phyloP scores from a whole-genome alignment of 30 jellyfish, hydroid and myxozoan species.

The Pelagia noctiluca region DNA sequence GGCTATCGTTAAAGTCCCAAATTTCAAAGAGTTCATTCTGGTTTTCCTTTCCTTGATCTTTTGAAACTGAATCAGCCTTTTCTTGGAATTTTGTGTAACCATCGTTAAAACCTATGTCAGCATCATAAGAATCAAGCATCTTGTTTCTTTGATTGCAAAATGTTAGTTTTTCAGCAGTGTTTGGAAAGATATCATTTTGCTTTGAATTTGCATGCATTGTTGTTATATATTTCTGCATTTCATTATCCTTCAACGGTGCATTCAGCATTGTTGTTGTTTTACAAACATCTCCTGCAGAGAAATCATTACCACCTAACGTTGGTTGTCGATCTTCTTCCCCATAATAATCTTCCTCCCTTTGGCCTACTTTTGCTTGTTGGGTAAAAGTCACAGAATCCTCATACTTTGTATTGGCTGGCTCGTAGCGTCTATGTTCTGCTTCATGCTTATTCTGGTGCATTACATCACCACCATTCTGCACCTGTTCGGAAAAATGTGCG shows the following conservation, averaged over 20 bases:
- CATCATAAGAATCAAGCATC: not conserved
- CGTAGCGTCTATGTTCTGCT: not conserved
- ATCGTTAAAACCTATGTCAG: not conserved
- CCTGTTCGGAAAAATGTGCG: not conserved
- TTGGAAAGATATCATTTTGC: not conserved
- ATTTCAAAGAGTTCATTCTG: conserved; percentile 41
- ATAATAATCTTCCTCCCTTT: not conserved
- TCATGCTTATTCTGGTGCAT: not conserved
- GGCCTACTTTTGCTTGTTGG: not conserved
- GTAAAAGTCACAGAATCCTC: not conserved
- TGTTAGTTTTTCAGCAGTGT: not conserved
- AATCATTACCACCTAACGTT: no score
- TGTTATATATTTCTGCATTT: not conserved
- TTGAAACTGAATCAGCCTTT: conserved; percentile 20
- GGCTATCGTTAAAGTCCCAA: conserved; percentile 58
- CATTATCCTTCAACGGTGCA: not conserved
- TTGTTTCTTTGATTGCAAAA: not conserved
- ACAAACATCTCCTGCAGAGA: no score
- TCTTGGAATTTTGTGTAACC: no score
- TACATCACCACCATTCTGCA: not conserved
- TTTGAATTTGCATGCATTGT: not conserved
- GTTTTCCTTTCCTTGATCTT: conserved; percentile 32
- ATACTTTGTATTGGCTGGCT: not conserved
- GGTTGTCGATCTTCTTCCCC: not conserved
- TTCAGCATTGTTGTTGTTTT: not conserved